Base-by-base conservation (phyloP, 2,113 vertebrate genomes). In the Parus major region DNA sequence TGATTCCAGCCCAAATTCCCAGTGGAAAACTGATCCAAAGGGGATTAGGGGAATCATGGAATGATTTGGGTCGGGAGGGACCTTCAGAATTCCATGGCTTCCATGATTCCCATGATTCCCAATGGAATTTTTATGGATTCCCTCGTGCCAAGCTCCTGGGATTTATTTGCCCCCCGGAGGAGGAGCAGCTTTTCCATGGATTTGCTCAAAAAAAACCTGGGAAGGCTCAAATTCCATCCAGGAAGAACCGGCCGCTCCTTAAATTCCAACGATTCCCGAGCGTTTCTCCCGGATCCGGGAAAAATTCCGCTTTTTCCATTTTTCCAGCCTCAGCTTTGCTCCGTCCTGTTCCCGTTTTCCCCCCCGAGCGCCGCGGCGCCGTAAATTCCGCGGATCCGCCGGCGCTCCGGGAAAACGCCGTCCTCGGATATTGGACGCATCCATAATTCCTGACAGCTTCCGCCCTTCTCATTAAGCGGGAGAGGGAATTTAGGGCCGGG, bases 401-500 rank as follows among this genome's bases (percentile, higher is more conserved):
- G 25, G 27, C 47, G 5, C 55, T 39, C 21, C 22, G 33, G 85
- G 72, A 82, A 71, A 41, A 10, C 46, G 42, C 5, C 20, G 47
- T 4, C 82, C 82, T 70, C 8, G 61, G 64, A 90, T 92, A 95
- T 96, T 95, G 95, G 63, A 92, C 5, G 9, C 95, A 97, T 96
- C 89, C 52, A 12, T 96, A 93, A 95, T 60, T 80, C 71, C 91
- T 95, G 94, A 96, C 96, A 97, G 91, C 89, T 73, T 46, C 12
- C 19, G 27, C 73, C 47, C 14, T 3, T 72, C 82, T 92, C 92
- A 86, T 90, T 64, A 81, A 47, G 42, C 0, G 31, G 21, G 47
- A 64, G 72, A 50, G 71, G 86, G 55, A 12, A 29, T 66, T 70
- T 46, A 24, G 76, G 31, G 69, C 50, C 5, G 3, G 57, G n/a